These are phyloP conservation scores for Ommatoiulus sabulosus DNA, from an alignment of 2,888 invertebrate genomes.

Conservation along the genomic window DNA sequence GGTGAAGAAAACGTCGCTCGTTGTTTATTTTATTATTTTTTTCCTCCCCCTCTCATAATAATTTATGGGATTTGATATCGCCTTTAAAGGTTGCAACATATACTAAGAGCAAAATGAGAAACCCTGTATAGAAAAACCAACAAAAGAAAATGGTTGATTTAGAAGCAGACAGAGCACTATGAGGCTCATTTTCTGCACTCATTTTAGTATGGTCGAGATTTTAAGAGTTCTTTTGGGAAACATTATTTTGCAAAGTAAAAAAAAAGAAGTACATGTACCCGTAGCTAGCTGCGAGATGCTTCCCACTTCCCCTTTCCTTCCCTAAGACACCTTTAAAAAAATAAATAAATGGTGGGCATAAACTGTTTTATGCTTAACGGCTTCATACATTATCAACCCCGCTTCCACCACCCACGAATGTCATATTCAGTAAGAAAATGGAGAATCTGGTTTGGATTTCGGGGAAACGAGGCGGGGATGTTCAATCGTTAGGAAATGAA, in stretches of 20 bases:
- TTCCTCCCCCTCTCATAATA: constrained; percentile 11
- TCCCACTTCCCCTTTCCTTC: constrained; percentile 14
- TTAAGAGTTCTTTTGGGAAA: constrained; percentile 51
- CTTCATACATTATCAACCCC: constrained; percentile 31
- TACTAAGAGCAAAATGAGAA: constrained; percentile 40
- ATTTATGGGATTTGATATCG: constrained; percentile 31
- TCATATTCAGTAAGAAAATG: constrained; percentile 47
- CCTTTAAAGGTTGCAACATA: constrained; percentile 33
- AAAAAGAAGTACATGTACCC: background rate
- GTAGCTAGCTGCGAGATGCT: background rate
- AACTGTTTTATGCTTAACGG: constrained; percentile 45
- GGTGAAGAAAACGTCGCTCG: background rate
- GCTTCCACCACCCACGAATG: constrained; percentile 11
- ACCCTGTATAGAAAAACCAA: background rate
- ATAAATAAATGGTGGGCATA: constrained; percentile 15
- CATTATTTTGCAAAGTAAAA: constrained; percentile 49
- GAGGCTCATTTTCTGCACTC: constrained; percentile 35
- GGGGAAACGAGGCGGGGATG: background rate
- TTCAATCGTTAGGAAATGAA: constrained; percentile 46
- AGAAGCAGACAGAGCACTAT: constrained; percentile 19
- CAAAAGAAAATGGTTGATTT: background rate
- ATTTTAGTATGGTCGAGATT: constrained; percentile 48
- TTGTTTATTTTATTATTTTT: constrained; percentile 36
- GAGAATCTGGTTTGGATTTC: background rate
- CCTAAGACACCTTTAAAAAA: constrained; percentile 40